phyloP scores from a whole-genome alignment of 2,888 invertebrate species.

The Noctua janthe region DNA sequence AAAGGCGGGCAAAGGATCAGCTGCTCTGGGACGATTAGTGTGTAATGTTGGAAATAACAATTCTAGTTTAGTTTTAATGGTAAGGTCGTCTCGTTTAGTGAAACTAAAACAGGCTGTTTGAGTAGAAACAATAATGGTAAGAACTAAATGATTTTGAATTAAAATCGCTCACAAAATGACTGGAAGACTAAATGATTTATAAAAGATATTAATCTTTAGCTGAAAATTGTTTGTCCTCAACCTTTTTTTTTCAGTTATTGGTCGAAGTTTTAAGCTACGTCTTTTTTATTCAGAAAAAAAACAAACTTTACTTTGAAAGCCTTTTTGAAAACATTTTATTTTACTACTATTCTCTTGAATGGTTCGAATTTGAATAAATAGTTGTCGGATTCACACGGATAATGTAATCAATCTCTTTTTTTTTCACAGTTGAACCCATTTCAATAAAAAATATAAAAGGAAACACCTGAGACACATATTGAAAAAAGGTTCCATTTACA shows the following conservation, averaged over 20 bases:
- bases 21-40: conserved; percentile 8
- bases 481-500: conserved; percentile 4
- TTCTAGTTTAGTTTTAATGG: conserved; percentile 26
- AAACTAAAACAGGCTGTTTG: conserved; percentile 2
- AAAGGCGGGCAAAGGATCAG: neutral
- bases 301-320: neutral
- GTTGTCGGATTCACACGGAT: neutral
- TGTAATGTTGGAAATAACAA: conserved; percentile 28
- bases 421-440: neutral
- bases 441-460: neutral
- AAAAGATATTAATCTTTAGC: no score
- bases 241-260: neutral
- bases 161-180: neutral
- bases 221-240: neutral
- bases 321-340: neutral
- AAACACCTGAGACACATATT: conserved; percentile 1
- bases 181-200: neutral
- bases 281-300: no score
- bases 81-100: neutral
- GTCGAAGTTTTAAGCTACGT: neutral
- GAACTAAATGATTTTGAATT: neutral
- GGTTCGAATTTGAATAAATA: neutral
- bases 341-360: neutral
- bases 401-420: neutral
- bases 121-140: neutral